Percentiles rank a stretch among this genome's conserved stretches.
Evolutionary conservation across 2,888 invertebrate genomes (phyloP).

Genomic region (Meganola albula): DNA sequence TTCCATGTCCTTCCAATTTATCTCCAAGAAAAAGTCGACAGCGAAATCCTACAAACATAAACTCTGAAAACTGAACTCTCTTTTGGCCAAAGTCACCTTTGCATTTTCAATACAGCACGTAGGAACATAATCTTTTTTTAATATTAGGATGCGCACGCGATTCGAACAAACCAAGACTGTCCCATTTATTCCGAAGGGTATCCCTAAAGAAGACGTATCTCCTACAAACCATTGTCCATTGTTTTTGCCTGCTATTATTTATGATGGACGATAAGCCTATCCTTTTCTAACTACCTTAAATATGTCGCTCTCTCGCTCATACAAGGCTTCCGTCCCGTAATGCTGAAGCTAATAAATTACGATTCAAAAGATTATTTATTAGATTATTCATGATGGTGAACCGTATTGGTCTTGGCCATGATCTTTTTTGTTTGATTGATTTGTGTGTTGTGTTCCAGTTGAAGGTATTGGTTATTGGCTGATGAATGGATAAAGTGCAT

Average conservation of each 20-base stretch:
- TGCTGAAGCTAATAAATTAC: slow-evolving; percentile 70
- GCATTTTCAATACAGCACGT: slow-evolving; percentile 9
- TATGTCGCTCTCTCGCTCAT: slow-evolving; percentile 36
- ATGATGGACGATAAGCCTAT: slow-evolving; percentile 62
- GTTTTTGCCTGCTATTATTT: slow-evolving; percentile 75
- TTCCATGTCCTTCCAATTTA: too few species aligned
- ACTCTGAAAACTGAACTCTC: too few species aligned
- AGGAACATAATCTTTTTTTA: slow-evolving; percentile 11
- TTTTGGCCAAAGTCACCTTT: slow-evolving; percentile 15
- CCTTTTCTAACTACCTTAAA: slow-evolving; percentile 38
- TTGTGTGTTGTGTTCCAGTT: slow-evolving; percentile 40
- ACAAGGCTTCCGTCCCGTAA: slow-evolving; percentile 68
- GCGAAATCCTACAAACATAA: too few species aligned
- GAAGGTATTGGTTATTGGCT: slow-evolving; percentile 24
- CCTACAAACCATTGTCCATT: slow-evolving; percentile 76
- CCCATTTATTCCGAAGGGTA: slow-evolving; percentile 35
- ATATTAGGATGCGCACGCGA: slow-evolving; percentile 42
- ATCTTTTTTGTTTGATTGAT: slow-evolving; percentile 59
- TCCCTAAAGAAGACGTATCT: slow-evolving; percentile 75
- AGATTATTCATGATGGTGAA: slow-evolving; percentile 71
- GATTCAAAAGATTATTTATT: slow-evolving; percentile 75
- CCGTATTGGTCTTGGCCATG: slow-evolving; percentile 71
- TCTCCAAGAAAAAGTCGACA: too few species aligned
- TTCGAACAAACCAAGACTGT: slow-evolving; percentile 27
- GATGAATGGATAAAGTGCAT: slow-evolving; percentile 23